A percentile compares a stretch with the other conserved stretches of the same genome.
phyloP scores from a whole-genome alignment of 2,797 vertebrate species.

The Pelochelys cantorii region DNA sequence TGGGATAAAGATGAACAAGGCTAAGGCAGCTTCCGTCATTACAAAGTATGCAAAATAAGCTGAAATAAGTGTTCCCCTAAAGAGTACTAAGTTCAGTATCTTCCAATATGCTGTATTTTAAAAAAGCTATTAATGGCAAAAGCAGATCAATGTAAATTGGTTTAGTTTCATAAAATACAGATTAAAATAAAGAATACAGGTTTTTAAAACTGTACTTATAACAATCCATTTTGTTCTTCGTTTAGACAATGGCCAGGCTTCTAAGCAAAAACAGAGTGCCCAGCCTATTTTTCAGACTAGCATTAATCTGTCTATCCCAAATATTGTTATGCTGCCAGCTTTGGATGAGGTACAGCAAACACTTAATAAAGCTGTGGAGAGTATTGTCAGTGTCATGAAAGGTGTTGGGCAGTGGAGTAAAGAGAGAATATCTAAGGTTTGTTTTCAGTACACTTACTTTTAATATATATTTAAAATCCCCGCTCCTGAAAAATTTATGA shows the following conservation, averaged over 20 bases:
- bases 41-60: not conserved
- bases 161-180: not conserved
- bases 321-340: conserved; percentile 87
- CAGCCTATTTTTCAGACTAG: conserved; percentile 88
- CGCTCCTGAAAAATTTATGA: not conserved
- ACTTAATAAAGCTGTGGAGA: conserved; percentile 88
- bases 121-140: not conserved
- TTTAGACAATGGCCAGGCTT: conserved; percentile 79
- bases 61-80: not conserved
- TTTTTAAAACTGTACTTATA: not conserved
- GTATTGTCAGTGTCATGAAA: conserved; percentile 88
- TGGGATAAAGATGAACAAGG: too few relatives aligned
- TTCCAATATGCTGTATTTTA: not conserved
- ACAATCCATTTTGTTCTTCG: conserved; percentile 7
- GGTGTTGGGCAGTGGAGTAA: conserved; percentile 92
- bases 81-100: not conserved
- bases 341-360: conserved; percentile 93
- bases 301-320: conserved; percentile 89
- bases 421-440: conserved; percentile 88
- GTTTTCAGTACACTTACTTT: conserved; percentile 14
- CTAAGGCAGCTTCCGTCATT: not conserved
- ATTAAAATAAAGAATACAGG: not conserved
- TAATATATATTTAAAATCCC: not conserved
- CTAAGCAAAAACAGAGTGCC: conserved; percentile 72
- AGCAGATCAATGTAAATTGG: not conserved